Base-by-base conservation (phyloP, 2,888 invertebrate genomes). In the Philaethria dido region DNA sequence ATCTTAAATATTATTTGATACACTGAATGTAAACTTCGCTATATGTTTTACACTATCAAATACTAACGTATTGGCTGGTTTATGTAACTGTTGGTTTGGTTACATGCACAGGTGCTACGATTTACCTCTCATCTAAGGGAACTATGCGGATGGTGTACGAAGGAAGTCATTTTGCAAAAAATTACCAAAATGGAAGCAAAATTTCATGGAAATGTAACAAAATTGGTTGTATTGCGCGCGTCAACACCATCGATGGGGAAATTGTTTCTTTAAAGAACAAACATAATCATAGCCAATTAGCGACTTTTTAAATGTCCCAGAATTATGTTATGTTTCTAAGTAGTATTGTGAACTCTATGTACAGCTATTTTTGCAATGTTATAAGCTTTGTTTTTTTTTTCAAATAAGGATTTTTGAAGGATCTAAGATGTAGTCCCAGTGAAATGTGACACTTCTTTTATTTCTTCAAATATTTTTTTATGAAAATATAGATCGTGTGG, bases 201-300 rank as follows among this genome's bases (percentile, higher is more conserved):
- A 78, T 85, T 16, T 86, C 87, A 0, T 87, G 87, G 83, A 83
- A 79, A 59, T 88, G 88, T 69, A 86, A 82, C 72, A 86, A 80
- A 70, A 0, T 66, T 0, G 80, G 80, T 0, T 88, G 88, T 70
- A 79, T 74, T 44, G 87, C 86, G 0, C 80, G 87, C 0, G 72
- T 88, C 39, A 77, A 71, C 33, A 87, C 87, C 0, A 33, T 81
- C 0, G 72, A 78, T 0, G 69, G 80, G 48, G 62, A 74, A n/a
- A 76, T 87, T 9, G 66, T 85, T 0, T 68, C 69, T n/a, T 62
- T 78, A 0, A 81, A 72, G 62, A 83, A 86, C 64, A 55, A 67
- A n/a, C 86, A 87, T 65, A 80, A 75, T 18, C 86, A 64, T 33
- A n/a, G 36, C 18, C 36, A 36, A 11, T 36, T 50, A 13, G n/a